These are phyloP conservation scores for Andrena chrysosceles DNA, from an alignment of 2,888 invertebrate genomes.

Conservation along the genomic window DNA sequence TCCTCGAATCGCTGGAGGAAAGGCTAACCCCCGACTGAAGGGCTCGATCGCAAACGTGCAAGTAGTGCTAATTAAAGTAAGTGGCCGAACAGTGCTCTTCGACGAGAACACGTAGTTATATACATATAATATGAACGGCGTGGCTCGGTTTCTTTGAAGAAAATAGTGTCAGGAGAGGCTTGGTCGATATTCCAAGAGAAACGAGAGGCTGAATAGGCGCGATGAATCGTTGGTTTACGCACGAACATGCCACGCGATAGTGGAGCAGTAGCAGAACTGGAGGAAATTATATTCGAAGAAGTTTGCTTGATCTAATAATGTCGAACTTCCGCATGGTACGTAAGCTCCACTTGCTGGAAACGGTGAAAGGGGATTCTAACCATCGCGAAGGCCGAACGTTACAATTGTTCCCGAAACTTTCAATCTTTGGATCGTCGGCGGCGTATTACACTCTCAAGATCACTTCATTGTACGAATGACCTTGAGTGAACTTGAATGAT, in stretches of 20 bases:
- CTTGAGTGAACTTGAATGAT: neutral
- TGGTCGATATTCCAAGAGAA: constrained; percentile 9
- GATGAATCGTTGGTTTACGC: neutral
- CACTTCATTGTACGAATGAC: neutral
- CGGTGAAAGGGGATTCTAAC: neutral
- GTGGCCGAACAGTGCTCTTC: constrained; percentile 57
- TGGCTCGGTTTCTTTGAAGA: constrained; percentile 37
- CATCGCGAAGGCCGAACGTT: neutral
- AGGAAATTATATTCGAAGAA: constrained; percentile 24
- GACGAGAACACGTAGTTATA: constrained; percentile 30
- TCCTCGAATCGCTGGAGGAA: constrained; percentile 52
- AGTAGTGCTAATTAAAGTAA: constrained; percentile 63
- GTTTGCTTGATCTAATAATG: constrained; percentile 15
- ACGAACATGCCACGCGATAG: neutral
- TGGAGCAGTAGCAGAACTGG: constrained; percentile 14
- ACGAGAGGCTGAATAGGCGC: constrained; percentile 12
- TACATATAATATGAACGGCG: constrained; percentile 31
- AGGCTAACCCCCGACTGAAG: constrained; percentile 48
- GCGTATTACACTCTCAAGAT: no score
- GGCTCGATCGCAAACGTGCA: constrained; percentile 53
- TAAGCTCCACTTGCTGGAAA: neutral
- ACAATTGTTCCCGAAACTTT: no score
- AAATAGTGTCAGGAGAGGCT: constrained; percentile 41
- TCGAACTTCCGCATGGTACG: neutral
- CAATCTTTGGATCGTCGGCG: neutral